These are phyloP conservation scores for Haliaeetus leucogaster DNA, from an alignment of 2,113 vertebrate genomes.

Conservation along the genomic window DNA sequence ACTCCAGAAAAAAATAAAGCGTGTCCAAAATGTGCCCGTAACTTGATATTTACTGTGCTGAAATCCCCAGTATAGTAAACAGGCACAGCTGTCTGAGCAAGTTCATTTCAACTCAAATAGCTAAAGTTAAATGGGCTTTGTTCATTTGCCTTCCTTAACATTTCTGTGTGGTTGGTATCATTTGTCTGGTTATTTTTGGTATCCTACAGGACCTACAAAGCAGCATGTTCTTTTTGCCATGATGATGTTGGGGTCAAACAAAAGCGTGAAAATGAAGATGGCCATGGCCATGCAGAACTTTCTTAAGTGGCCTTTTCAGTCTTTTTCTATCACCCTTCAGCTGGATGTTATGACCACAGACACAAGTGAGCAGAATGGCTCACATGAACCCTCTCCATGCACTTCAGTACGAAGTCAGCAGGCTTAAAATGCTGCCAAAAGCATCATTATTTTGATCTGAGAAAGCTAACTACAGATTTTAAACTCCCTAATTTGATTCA, in stretches of 20 bases:
- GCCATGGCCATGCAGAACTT: neutral
- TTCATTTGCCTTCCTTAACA: neutral
- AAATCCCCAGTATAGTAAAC: neutral
- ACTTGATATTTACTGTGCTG: neutral
- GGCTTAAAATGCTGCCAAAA: neutral
- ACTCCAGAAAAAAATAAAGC: neutral
- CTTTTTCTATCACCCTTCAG: neutral
- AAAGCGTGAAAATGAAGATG: neutral
- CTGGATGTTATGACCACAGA: neutral
- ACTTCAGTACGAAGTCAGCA: neutral
- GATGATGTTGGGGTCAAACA: neutral
- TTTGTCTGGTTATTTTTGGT: neutral
- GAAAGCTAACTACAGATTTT: neutral
- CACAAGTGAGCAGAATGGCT: neutral
- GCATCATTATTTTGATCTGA: neutral
- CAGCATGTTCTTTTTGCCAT: neutral
- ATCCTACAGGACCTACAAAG: neutral
- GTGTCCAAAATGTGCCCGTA: neutral
- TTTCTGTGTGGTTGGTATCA: neutral
- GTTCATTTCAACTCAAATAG: neutral
- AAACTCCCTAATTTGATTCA: neutral
- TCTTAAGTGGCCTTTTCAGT: neutral
- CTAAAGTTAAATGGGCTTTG: neutral
- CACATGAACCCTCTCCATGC: neutral
- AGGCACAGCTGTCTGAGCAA: neutral